These are phyloP conservation scores for Pelosia muscerda DNA, from an alignment of 2,888 invertebrate species.

Conservation along the genomic window DNA sequence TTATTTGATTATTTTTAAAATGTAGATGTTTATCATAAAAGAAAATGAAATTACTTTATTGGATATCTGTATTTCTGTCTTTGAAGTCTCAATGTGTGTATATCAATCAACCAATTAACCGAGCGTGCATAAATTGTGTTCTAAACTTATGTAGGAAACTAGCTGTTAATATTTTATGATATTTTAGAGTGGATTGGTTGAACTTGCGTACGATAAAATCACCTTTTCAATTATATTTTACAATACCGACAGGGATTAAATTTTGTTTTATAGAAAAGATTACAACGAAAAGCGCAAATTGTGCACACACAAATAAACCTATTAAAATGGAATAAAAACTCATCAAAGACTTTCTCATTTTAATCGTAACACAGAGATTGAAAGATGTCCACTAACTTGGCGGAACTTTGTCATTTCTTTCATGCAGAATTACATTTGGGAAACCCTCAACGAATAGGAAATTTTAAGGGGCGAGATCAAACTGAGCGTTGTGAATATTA, in stretches of 20 bases:
- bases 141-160: too few relatives aligned
- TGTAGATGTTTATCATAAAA: too few relatives aligned
- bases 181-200: too few relatives aligned
- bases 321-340: conserved; percentile 48
- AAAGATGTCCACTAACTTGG: conserved; percentile 69
- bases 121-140: too few relatives aligned
- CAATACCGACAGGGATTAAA: neutral
- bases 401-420: conserved; percentile 80
- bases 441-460: conserved; percentile 70
- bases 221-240: neutral
- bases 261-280: neutral
- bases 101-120: too few relatives aligned
- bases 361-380: conserved; percentile 62
- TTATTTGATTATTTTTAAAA: too few relatives aligned
- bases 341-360: conserved; percentile 46
- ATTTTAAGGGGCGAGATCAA: conserved; percentile 79
- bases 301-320: conserved; percentile 28
- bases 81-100: too few relatives aligned
- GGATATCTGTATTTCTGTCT: too few relatives aligned
- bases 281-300: conserved; percentile 16
- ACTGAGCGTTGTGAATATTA: conserved; percentile 84
- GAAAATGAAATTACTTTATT: too few relatives aligned
- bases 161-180: too few relatives aligned
- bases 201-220: neutral
- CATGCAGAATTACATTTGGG: conserved; percentile 83